Percentiles rank a stretch among this genome's conserved stretches.
Conservation (phyloP, 1,140 invertebrate species). For the Conopomorpha cramerella region DNA sequence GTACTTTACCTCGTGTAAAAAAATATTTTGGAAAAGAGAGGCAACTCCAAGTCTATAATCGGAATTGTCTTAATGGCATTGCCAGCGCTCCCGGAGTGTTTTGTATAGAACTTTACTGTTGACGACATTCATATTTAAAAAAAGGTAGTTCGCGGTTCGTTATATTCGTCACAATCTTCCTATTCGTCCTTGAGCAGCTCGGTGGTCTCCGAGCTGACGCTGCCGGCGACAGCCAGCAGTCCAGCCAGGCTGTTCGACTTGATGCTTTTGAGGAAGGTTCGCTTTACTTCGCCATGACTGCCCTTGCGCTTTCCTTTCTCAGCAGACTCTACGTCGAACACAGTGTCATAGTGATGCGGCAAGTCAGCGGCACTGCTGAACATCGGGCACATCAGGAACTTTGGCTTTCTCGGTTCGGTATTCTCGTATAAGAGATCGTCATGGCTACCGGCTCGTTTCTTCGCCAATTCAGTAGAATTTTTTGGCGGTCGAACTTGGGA, state of each 20-base stretch:
- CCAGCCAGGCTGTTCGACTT: conserved; percentile 36
- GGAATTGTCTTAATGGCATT: no score
- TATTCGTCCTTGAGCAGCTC: conserved; percentile 29
- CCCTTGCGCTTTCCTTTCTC: conserved; percentile 14
- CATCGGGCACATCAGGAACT: conserved; percentile 28
- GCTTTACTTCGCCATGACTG: conserved; percentile 21
- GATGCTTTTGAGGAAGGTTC: conserved; percentile 28
- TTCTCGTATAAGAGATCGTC: conserved; percentile 35
- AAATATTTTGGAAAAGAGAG: no score
- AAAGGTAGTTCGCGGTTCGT: no score
- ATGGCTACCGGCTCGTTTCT: conserved; percentile 31
- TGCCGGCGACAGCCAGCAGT: conserved; percentile 20
- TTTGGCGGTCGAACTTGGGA: conserved; percentile 21
- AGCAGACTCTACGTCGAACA: conserved; percentile 20
- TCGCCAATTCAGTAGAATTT: conserved; percentile 14
- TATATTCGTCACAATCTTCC: no score
- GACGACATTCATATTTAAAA: no score
- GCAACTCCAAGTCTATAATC: no score
- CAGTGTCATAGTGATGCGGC: conserved; percentile 31
- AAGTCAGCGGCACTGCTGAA: conserved; percentile 20
- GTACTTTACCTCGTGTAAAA: conserved; percentile 20
- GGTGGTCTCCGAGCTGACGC: conserved; percentile 29
- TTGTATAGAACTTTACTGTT: no score
- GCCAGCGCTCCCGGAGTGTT: no score
- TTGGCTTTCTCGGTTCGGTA: conserved; percentile 15